Evolutionary conservation across 2,797 vertebrate species (phyloP), one percentile per base, ranked within the genome.

Genomic region (Rhynchotus rufescens): DNA sequence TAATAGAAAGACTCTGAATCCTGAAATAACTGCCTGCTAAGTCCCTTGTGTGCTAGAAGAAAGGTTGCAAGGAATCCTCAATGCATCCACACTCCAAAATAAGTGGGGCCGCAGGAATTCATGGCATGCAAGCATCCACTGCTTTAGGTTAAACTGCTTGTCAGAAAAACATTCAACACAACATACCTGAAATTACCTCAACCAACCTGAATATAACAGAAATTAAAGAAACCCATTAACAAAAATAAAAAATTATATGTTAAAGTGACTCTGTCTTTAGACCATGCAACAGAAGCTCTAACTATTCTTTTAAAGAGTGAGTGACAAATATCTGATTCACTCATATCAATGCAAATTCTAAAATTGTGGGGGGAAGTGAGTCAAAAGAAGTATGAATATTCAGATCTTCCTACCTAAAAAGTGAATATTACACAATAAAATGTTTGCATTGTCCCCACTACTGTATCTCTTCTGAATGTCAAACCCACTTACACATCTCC

Each of bases 301-400:
- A 49, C 82, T 76, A 17, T 69, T 92, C 80, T 92, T 95, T 84
- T 36, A 86, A 94, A 92, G 81, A 32, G 69, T 88, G 61, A 52
- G 54, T 59, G 68, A 95, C 61, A 83, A 94, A 91, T 74, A 90
- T 47, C 75, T 95, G 89, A 96, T 88, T 96, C 96, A 96, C 69
- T 89, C 88, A 69, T 15, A 75, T 88, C 65, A 59, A 67, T 69
- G 68, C 66, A 95, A 95, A 96, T 83, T 86, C 88, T 74, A 86
- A 78, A 90, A 84, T 3, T 71, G 51, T 88, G 92, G 95, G 90
- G 90, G 93, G 86, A 91, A 92, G 74, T 60, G 84, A 95, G 93
- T 94, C 93, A 92, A 94, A 56, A 90, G 73, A 91, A 94, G 86
- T 74, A 92, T 22, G 90, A 95, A 93, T 88, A 89, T 84, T 89